Conservation (phyloP, 2,797 vertebrate species). For the Silurus aristotelis region DNA sequence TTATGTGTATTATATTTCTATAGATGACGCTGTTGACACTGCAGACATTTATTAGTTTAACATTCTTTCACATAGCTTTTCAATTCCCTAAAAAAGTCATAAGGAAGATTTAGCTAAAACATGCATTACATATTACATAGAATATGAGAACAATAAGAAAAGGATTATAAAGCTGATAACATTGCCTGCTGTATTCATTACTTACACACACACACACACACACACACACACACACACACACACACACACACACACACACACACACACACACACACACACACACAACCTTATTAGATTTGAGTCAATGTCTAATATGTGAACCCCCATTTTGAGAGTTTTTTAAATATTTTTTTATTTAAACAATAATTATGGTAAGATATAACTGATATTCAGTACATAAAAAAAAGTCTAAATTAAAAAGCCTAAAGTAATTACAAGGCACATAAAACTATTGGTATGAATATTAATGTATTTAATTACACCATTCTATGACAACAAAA, state of each 20-base stretch:
- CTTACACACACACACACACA: not conserved
- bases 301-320: not conserved
- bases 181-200: not conserved
- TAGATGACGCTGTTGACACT: not conserved
- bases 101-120: not conserved
- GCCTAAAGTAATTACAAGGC: not conserved
- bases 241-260: too few species aligned
- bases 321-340: not conserved
- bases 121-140: too few species aligned
- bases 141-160: not conserved
- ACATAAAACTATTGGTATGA: not conserved
- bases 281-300: too few species aligned
- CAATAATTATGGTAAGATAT: not conserved
- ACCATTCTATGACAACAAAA: conserved; percentile 3
- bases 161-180: not conserved
- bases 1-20: not conserved
- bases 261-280: too few species aligned
- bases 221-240: too few species aligned
- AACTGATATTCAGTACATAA: not conserved
- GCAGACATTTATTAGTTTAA: not conserved
- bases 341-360: not conserved
- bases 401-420: not conserved
- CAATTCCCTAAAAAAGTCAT: not conserved
- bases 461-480: conserved; percentile 19
- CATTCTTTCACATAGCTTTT: not conserved